A percentile compares a stretch with the other conserved stretches of the same genome.
These are phyloP conservation scores for Bedellia somnulentella DNA, from an alignment of 2,888 invertebrate species.

Conservation along the genomic window DNA sequence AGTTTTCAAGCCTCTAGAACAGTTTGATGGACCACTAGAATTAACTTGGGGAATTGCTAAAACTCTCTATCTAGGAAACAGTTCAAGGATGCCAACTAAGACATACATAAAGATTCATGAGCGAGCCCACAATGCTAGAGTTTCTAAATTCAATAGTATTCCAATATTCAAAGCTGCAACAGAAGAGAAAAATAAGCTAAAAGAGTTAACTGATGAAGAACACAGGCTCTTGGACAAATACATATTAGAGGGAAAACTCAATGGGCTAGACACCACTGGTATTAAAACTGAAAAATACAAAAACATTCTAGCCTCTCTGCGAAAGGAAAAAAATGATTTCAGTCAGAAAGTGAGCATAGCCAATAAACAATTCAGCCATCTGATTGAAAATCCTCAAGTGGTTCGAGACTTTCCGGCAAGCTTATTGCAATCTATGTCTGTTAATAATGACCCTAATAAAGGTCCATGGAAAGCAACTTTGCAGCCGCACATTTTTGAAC, in stretches of 20 bases:
- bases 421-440: slow-evolving; percentile 66
- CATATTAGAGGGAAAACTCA: slow-evolving; percentile 78
- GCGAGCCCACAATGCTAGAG: slow-evolving; percentile 73
- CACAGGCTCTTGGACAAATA: slow-evolving; percentile 75
- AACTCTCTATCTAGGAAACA: slow-evolving; percentile 78
- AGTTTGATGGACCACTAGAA: slow-evolving; percentile 71
- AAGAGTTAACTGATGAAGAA: slow-evolving; percentile 62
- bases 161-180: slow-evolving; percentile 71
- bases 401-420: slow-evolving; percentile 75
- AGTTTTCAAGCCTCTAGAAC: slow-evolving; percentile 75
- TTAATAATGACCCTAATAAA: slow-evolving; percentile 61
- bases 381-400: slow-evolving; percentile 65
- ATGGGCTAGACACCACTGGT: slow-evolving; percentile 72
- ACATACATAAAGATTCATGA: slow-evolving; percentile 79
- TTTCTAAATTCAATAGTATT: slow-evolving; percentile 71
- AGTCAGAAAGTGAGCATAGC: slow-evolving; percentile 68
- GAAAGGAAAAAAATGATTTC: slow-evolving; percentile 63
- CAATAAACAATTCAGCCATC: slow-evolving; percentile 67
- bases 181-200: slow-evolving; percentile 46
- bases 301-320: slow-evolving; percentile 51
- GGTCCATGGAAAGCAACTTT: slow-evolving; percentile 87
- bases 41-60: slow-evolving; percentile 88
- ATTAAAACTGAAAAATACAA: slow-evolving; percentile 43
- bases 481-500: slow-evolving; percentile 70
- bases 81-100: slow-evolving; percentile 76